Conservation (phyloP, 2,888 invertebrate species). For the Bellardia bayeri region DNA sequence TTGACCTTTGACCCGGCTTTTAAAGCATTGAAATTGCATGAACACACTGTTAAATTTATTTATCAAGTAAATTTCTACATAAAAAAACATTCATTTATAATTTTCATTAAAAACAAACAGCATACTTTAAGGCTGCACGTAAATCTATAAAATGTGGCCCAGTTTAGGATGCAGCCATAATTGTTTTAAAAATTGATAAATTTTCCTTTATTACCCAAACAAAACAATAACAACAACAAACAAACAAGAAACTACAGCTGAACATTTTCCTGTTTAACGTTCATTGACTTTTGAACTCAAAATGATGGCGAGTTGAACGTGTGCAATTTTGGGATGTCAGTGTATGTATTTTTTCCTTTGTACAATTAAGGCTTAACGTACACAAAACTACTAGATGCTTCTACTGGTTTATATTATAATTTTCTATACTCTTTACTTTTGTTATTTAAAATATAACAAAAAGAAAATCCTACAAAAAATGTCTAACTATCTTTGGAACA, state of each 20-base stretch:
- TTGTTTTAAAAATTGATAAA: slow-evolving; percentile 22
- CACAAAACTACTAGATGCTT: background rate
- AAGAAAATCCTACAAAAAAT: slow-evolving; percentile 30
- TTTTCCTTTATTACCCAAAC: slow-evolving; percentile 7
- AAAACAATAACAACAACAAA: slow-evolving; percentile 5
- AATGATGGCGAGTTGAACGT: slow-evolving; percentile 21
- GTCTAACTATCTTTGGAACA: slow-evolving; percentile 61
- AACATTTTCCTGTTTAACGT: slow-evolving; percentile 34
- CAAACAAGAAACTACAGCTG: background rate
- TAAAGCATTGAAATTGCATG: too few relatives aligned
- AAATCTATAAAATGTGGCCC: slow-evolving; percentile 22
- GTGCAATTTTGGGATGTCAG: slow-evolving; percentile 25
- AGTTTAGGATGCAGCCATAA: slow-evolving; percentile 32
- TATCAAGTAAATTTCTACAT: background rate
- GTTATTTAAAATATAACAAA: background rate
- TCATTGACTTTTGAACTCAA: slow-evolving; percentile 66
- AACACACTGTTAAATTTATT: too few relatives aligned
- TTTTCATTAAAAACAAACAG: background rate
- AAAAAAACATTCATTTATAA: background rate
- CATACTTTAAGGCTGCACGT: slow-evolving; percentile 43
- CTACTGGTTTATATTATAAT: slow-evolving; percentile 21
- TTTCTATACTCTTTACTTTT: slow-evolving; percentile 9
- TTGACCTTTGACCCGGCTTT: too few relatives aligned
- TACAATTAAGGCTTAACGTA: slow-evolving; percentile 34
- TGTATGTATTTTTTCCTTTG: slow-evolving; percentile 4